Evolutionary conservation across 2,797 vertebrate species (phyloP).

Genomic region (Ibycter americanus): DNA sequence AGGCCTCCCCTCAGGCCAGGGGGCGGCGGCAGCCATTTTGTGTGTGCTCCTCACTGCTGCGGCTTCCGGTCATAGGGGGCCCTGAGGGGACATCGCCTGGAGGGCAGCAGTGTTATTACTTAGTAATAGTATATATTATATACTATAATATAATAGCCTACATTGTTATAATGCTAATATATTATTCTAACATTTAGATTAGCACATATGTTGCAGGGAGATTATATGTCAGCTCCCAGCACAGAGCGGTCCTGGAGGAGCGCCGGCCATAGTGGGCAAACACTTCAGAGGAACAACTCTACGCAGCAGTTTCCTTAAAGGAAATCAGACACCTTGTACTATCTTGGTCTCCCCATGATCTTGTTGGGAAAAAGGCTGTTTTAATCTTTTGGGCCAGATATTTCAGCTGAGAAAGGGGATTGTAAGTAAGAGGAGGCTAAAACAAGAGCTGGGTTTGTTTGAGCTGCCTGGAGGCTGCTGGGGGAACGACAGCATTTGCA

Average conservation of each 20-base stretch:
- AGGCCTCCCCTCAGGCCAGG: background rate
- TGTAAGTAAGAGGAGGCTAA: background rate
- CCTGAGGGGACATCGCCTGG: background rate
- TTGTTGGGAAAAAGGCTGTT: background rate
- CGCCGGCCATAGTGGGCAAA: accelerated
- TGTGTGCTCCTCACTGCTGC: background rate
- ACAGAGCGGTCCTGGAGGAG: accelerated
- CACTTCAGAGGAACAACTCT: accelerated
- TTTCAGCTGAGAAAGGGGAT: background rate
- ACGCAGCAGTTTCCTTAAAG: background rate
- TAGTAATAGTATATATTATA: background rate
- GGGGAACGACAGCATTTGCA: background rate
- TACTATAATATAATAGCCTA: background rate
- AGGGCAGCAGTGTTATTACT: background rate
- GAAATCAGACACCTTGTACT: too few relatives aligned
- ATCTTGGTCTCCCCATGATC: background rate
- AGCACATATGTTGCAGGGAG: background rate
- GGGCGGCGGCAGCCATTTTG: background rate
- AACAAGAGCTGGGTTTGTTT: background rate
- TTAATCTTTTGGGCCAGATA: background rate
- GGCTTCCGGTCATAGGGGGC: background rate
- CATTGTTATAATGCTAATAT: background rate
- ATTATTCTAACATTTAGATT: background rate
- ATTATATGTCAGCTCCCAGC: background rate
- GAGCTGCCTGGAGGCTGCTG: background rate